Evolutionary conservation across 2,888 invertebrate species (phyloP).

Genomic region (Galeopsomyia nigrocyanea): DNA sequence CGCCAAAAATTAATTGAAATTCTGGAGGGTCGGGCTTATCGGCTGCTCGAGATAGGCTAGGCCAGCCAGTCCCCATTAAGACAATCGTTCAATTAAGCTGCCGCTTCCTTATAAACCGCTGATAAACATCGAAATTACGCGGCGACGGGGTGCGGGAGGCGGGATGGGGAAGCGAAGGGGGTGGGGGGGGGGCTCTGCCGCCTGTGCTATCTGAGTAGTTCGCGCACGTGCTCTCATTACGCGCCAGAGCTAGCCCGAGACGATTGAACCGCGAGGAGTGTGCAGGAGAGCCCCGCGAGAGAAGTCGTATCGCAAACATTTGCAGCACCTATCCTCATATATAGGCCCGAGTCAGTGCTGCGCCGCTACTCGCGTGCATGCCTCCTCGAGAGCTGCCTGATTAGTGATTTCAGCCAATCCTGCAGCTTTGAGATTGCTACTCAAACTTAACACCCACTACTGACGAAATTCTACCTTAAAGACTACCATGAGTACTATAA

Average conservation of each 20-base stretch:
- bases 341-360: not conserved
- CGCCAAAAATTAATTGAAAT: slow-evolving; percentile 3
- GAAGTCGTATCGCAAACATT: slow-evolving; percentile 42
- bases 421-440: too few relatives aligned
- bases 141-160: not conserved
- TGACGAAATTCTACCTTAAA: too few relatives aligned
- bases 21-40: not conserved
- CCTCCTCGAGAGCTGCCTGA: not conserved
- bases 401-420: not conserved
- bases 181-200: too few relatives aligned
- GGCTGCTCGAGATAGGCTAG: not conserved
- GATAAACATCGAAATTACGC: slow-evolving; percentile 45
- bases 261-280: slow-evolving; percentile 20
- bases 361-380: not conserved
- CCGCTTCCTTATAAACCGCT: not conserved
- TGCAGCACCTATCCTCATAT: slow-evolving; percentile 28
- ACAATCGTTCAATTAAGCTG: slow-evolving; percentile 43
- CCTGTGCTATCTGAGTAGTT: not conserved
- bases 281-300: not conserved
- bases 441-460: too few relatives aligned
- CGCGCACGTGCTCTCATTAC: slow-evolving; percentile 40
- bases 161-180: not conserved
- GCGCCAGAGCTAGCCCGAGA: not conserved
- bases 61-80: slow-evolving; percentile 32
- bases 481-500: too few relatives aligned